Percentiles rank a stretch among this genome's conserved stretches.
These are phyloP conservation scores for Probaryconus sp. DNA, from an alignment of 1,140 invertebrate species.

Conservation along the genomic window DNA sequence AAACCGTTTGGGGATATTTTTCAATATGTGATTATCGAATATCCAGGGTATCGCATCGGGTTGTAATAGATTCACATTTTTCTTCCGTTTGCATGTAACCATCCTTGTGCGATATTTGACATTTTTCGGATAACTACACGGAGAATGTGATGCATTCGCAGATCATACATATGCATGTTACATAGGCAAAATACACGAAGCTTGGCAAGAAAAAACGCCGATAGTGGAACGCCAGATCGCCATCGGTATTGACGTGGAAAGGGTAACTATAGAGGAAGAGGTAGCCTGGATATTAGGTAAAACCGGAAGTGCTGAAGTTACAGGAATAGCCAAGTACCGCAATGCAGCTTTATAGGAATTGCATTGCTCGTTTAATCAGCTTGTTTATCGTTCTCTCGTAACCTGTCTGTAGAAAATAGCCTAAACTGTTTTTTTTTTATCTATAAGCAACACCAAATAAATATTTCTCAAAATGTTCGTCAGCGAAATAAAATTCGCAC, in stretches of 20 bases:
- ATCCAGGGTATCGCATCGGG: constrained; percentile 7
- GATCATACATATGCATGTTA: constrained; percentile 50
- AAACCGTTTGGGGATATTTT: constrained; percentile 9
- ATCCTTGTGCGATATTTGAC: constrained; percentile 18
- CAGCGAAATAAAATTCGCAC: no score
- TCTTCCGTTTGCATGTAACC: constrained; percentile 24
- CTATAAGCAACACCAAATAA: no score
- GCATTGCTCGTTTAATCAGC: constrained; percentile 45
- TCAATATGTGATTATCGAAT: constrained; percentile 16
- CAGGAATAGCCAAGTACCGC: constrained; percentile 51
- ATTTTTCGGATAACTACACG: constrained; percentile 48
- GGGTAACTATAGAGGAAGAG: constrained; percentile 32
- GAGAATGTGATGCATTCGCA: constrained; percentile 38
- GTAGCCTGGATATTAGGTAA: constrained; percentile 36
- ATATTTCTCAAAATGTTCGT: no score
- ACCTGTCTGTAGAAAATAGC: neutral
- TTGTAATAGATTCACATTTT: constrained; percentile 35
- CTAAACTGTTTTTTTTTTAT: no score
- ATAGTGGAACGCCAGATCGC: constrained; percentile 46
- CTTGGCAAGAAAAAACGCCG: constrained; percentile 52
- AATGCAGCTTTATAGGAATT: constrained; percentile 52
- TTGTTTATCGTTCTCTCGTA: constrained; percentile 31
- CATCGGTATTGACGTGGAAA: constrained; percentile 33
- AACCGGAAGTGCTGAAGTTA: constrained; percentile 58
- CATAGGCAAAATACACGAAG: constrained; percentile 48